Evolutionary conservation across 2,888 invertebrate species (phyloP).

Genomic region (Catocala nupta): DNA sequence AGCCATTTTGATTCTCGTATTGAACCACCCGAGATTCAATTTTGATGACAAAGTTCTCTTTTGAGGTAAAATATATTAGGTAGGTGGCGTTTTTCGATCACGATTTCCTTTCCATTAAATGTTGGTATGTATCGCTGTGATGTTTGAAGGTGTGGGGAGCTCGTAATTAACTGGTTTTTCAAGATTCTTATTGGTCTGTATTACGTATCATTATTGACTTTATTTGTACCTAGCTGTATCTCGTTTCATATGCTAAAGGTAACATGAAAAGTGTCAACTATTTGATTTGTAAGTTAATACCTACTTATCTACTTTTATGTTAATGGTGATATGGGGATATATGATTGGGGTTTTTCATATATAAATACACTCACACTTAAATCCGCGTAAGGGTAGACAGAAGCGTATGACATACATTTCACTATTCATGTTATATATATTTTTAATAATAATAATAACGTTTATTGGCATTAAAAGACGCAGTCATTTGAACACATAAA

Average conservation of each 20-base stretch:
- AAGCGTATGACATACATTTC: too few species aligned
- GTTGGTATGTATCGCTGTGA: constrained; percentile 10
- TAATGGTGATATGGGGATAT: too few species aligned
- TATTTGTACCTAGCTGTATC: constrained; percentile 44
- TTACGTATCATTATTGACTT: constrained; percentile 50
- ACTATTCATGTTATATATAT: too few species aligned
- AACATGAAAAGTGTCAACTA: constrained; percentile 8
- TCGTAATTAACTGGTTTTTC: constrained; percentile 26
- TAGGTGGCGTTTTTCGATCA: constrained; percentile 44
- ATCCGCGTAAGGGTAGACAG: too few species aligned
- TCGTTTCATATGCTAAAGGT: constrained; percentile 21
- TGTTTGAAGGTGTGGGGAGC: background rate
- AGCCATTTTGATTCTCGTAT: constrained; percentile 60
- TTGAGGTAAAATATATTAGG: constrained; percentile 55
- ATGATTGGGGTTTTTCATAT: too few species aligned
- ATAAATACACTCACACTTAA: too few species aligned
- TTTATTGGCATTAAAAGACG: too few species aligned
- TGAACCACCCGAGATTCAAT: constrained; percentile 53
- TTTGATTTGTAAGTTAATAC: constrained; percentile 13
- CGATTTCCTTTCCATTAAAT: constrained; percentile 38
- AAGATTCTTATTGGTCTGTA: constrained; percentile 36
- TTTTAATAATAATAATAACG: too few species aligned
- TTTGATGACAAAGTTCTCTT: constrained; percentile 57
- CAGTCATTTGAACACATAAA: too few species aligned
- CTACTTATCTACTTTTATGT: background rate